Evolutionary conservation across 1,140 invertebrate species (phyloP).

Genomic region (Drosophila eugracilis): DNA sequence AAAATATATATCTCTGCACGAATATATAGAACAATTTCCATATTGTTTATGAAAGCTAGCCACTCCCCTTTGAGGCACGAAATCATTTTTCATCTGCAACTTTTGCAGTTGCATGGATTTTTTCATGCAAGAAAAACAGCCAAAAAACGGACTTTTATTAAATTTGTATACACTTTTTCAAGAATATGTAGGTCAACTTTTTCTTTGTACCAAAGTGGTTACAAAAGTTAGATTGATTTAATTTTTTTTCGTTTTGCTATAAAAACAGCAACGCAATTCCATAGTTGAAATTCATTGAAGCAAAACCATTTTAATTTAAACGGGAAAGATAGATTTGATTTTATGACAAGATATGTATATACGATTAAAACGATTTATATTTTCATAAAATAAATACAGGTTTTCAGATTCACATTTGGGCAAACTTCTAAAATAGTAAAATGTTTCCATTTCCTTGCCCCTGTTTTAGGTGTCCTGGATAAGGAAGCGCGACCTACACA

Average conservation of each 20-base stretch:
- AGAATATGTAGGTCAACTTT: constrained; percentile 17
- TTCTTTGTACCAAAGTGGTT: neutral
- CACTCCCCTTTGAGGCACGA: constrained; percentile 6
- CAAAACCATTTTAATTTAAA: too few relatives aligned
- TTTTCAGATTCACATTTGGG: too few relatives aligned
- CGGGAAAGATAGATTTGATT: neutral
- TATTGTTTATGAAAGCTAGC: neutral
- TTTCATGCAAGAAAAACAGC: constrained; percentile 6
- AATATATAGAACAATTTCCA: constrained; percentile 5
- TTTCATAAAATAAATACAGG: too few relatives aligned
- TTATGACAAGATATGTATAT: too few relatives aligned
- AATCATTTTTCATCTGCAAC: constrained; percentile 25
- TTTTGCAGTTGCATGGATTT: constrained; percentile 27
- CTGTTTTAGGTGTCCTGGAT: constrained; percentile 94
- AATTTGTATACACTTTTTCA: constrained; percentile 13
- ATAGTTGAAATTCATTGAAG: neutral
- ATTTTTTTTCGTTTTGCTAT: neutral
- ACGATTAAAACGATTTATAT: too few relatives aligned
- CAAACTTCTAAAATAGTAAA: too few relatives aligned
- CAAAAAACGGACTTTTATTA: constrained; percentile 13
- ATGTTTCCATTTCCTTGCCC: neutral
- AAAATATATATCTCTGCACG: constrained; percentile 6
- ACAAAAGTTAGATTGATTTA: constrained; percentile 8
- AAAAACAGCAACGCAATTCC: neutral
- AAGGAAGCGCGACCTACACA: constrained; percentile 90